Conservation (phyloP, 2,888 invertebrate species). For the Alentia gelatinosa region DNA sequence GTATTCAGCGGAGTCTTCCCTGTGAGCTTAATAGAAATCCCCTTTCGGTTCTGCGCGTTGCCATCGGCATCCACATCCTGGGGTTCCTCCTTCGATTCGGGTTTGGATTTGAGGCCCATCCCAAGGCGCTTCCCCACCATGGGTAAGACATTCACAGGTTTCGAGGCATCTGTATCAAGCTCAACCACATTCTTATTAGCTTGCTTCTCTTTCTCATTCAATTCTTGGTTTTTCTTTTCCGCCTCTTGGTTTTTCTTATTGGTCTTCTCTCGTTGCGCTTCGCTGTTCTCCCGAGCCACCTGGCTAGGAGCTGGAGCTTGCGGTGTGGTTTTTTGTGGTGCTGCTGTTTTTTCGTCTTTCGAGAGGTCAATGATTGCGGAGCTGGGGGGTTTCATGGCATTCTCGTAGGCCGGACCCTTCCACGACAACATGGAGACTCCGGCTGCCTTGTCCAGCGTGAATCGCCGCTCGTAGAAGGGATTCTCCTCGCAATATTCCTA, state of each 20-base stretch:
- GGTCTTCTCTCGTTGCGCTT: background rate
- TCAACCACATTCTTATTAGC: background rate
- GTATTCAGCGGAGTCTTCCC: background rate
- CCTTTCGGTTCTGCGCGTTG: background rate
- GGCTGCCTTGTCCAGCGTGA: conserved; percentile 72
- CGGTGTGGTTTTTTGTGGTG: background rate
- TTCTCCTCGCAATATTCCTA: conserved; percentile 72
- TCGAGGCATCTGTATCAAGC: background rate
- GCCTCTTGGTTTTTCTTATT: background rate
- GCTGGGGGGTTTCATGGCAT: background rate
- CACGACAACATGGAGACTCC: conserved; percentile 63
- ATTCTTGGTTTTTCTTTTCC: conserved; percentile 3
- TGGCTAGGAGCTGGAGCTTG: background rate
- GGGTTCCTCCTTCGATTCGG: background rate
- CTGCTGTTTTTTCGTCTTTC: background rate
- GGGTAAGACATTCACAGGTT: background rate
- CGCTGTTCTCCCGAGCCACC: background rate
- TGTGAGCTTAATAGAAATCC: conserved; percentile 29
- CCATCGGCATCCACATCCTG: background rate
- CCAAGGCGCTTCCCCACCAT: background rate
- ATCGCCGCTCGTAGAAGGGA: conserved; percentile 73
- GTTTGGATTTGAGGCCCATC: background rate
- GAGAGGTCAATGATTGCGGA: background rate
- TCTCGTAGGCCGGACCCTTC: background rate
- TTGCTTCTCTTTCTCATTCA: background rate